phyloP scores from a whole-genome alignment of 2,797 vertebrate species.

The Falco columbarius region DNA sequence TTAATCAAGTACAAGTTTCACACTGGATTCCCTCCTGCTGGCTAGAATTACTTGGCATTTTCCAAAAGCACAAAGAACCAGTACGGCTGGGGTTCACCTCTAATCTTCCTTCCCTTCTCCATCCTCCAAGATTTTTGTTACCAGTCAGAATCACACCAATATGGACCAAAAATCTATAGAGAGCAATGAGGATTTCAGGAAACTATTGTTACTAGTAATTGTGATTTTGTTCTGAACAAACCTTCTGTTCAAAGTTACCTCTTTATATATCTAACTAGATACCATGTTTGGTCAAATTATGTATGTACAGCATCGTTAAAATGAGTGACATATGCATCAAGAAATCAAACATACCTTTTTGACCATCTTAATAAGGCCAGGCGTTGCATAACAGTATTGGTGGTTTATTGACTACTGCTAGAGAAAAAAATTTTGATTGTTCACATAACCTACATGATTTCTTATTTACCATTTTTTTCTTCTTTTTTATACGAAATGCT shows the following conservation, averaged over 20 bases:
- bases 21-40: neutral
- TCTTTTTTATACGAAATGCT: neutral
- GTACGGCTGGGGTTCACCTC: neutral
- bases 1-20: neutral
- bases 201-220: neutral
- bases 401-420: neutral
- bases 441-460: neutral
- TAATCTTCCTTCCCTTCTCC: neutral
- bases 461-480: neutral
- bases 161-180: accelerated
- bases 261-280: neutral
- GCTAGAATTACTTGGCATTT: neutral
- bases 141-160: neutral
- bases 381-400: neutral
- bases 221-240: neutral
- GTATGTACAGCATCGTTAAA: neutral
- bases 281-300: neutral
- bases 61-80: neutral
- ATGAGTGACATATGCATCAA: neutral
- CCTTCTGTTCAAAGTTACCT: neutral
- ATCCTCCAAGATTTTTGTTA: neutral
- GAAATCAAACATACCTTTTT: neutral
- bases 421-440: neutral
- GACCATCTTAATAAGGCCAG: neutral
- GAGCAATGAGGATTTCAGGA: neutral